These are phyloP conservation scores for Apeltes quadracus DNA, from an alignment of 2,113 vertebrate genomes.

Conservation along the genomic window DNA sequence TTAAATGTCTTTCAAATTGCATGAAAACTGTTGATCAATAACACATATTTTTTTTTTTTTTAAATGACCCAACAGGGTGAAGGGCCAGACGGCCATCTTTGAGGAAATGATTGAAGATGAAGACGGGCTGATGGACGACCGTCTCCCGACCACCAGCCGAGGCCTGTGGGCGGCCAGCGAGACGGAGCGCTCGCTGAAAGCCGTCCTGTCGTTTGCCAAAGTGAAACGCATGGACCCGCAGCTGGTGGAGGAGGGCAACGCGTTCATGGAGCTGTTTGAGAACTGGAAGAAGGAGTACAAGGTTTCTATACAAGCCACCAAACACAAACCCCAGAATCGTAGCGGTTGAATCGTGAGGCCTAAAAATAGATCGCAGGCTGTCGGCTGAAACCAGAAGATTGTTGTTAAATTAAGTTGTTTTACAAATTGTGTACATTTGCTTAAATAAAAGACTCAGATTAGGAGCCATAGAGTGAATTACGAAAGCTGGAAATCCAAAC, in stretches of 20 bases:
- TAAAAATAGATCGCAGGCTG: neutral
- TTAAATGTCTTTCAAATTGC: neutral
- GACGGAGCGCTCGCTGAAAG: slow-evolving; percentile 92
- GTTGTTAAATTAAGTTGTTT: neutral
- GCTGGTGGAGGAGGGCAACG: slow-evolving; percentile 89
- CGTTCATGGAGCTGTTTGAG: slow-evolving; percentile 95
- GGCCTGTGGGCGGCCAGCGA: slow-evolving; percentile 95
- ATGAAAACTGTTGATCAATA: neutral
- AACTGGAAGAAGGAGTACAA: slow-evolving; percentile 99
- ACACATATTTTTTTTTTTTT: too few relatives aligned
- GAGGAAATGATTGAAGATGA: slow-evolving; percentile 99
- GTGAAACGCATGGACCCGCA: slow-evolving; percentile 85
- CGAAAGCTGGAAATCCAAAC: neutral
- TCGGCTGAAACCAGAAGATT: neutral
- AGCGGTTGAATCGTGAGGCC: neutral
- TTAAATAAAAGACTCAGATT: neutral
- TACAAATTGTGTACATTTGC: neutral
- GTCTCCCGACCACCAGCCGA: slow-evolving; percentile 91
- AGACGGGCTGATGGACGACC: slow-evolving; percentile 93
- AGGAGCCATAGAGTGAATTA: neutral
- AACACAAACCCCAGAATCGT: too few relatives aligned
- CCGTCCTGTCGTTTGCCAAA: slow-evolving; percentile 90
- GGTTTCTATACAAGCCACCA: slow-evolving; percentile 70
- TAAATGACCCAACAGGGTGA: slow-evolving; percentile 83
- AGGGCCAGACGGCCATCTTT: slow-evolving; percentile 95